Conservation (phyloP, 2,888 invertebrate species). For the Bimastos eiseni region DNA sequence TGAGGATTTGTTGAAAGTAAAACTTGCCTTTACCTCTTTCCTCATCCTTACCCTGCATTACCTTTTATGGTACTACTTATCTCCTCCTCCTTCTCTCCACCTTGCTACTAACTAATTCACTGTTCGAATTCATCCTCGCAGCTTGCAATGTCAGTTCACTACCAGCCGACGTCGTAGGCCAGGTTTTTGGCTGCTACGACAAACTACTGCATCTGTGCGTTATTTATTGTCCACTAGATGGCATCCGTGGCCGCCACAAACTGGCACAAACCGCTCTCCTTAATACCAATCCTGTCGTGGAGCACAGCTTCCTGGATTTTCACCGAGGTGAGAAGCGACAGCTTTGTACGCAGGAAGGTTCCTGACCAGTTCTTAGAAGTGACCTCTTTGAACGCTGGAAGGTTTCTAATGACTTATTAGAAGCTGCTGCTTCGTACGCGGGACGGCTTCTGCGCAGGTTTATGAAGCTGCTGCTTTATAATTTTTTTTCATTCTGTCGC, state of each 20-base stretch:
- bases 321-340: conserved; percentile 67
- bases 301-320: conserved; percentile 94
- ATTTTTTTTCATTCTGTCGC: conserved; percentile 2
- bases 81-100: neutral
- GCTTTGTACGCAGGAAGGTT: neutral
- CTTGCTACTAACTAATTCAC: neutral
- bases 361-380: no score
- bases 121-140: neutral
- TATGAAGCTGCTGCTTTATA: neutral
- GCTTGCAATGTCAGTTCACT: neutral
- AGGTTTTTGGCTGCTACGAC: neutral
- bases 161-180: neutral
- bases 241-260: conserved; percentile 93
- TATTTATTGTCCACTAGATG: conserved; percentile 72
- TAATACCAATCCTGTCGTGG: conserved; percentile 95
- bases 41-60: neutral
- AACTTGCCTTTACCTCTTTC: neutral
- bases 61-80: neutral
- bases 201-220: conserved; percentile 16
- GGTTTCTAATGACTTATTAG: no score
- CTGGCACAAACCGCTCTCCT: conserved; percentile 89
- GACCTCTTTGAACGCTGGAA: no score
- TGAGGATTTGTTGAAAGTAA: neutral
- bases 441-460: neutral
- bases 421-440: neutral